These are phyloP conservation scores for Montipora cactus DNA, from an alignment of 64 coral and sea anemone genomes.

Conservation along the genomic window DNA sequence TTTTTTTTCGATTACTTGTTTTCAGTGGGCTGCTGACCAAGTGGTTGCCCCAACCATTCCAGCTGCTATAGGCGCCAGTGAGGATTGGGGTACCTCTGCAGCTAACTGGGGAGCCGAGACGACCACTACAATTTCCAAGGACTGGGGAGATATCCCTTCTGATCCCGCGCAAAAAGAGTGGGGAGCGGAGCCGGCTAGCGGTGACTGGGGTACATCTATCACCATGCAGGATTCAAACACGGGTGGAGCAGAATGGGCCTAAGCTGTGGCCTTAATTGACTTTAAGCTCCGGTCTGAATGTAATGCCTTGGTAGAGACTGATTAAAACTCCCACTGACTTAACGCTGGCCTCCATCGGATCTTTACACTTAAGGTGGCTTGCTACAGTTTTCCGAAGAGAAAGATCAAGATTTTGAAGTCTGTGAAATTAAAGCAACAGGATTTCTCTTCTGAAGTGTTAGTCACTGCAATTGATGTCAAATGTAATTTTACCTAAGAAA, in stretches of 20 bases:
- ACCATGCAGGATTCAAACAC: conserved; percentile 40
- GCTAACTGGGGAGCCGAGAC: background rate
- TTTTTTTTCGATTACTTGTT: background rate
- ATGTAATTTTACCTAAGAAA: no score
- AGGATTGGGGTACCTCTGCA: background rate
- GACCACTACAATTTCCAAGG: background rate
- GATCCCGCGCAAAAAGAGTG: conserved; percentile 41
- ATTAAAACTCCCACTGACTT: background rate
- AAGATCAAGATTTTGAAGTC: no score
- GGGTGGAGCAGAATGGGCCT: conserved; percentile 30
- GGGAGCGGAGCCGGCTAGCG: conserved; percentile 49
- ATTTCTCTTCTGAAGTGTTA: no score
- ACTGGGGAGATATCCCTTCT: conserved; percentile 46
- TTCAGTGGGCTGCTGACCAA: conserved; percentile 85
- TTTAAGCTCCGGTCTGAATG: background rate
- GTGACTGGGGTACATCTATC: conserved; percentile 72
- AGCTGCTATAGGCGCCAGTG: background rate
- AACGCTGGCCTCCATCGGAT: background rate
- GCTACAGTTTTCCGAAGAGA: no score
- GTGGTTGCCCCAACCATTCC: background rate
- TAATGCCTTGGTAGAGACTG: conserved; percentile 10
- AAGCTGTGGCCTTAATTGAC: background rate
- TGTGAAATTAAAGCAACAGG: no score
- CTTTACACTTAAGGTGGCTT: background rate
- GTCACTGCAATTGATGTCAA: no score